These are phyloP conservation scores for Chelonia mydas DNA, from an alignment of 2,797 vertebrate species.

Conservation along the genomic window DNA sequence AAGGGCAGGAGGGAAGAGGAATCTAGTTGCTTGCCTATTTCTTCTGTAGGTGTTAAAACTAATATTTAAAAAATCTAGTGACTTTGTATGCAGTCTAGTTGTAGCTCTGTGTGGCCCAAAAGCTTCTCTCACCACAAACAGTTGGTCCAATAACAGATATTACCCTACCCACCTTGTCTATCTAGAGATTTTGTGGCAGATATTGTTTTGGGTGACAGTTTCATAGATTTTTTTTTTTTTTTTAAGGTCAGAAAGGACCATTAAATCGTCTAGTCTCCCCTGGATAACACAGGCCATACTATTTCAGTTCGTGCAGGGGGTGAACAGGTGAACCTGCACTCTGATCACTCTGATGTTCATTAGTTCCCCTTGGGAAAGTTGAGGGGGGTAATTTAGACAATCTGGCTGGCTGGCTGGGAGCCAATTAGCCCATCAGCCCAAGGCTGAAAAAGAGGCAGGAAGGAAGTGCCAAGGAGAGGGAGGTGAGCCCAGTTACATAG, in stretches of 20 bases:
- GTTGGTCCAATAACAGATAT: neutral
- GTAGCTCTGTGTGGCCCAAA: neutral
- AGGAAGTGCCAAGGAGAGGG: neutral
- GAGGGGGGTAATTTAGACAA: too few relatives aligned
- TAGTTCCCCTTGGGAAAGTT: too few relatives aligned
- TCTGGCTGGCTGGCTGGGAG: too few relatives aligned
- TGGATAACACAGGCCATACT: too few relatives aligned
- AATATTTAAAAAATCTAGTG: neutral
- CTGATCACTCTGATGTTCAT: neutral
- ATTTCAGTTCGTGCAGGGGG: neutral
- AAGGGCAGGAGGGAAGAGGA: rapidly evolving
- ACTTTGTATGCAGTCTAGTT: neutral
- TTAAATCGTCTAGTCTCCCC: too few relatives aligned
- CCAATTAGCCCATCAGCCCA: too few relatives aligned
- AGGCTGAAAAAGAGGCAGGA: neutral
- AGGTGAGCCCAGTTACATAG: too few relatives aligned
- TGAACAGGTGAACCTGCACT: neutral
- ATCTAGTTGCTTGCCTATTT: neutral
- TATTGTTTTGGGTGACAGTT: neutral
- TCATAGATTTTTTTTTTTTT: neutral
- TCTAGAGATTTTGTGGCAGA: neutral
- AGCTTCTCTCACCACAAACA: neutral
- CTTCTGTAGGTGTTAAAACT: neutral
- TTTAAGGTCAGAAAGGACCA: neutral
- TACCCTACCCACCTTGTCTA: neutral